Conservation (phyloP, 2,888 invertebrate species). For the Eristalinus sepulchralis region DNA sequence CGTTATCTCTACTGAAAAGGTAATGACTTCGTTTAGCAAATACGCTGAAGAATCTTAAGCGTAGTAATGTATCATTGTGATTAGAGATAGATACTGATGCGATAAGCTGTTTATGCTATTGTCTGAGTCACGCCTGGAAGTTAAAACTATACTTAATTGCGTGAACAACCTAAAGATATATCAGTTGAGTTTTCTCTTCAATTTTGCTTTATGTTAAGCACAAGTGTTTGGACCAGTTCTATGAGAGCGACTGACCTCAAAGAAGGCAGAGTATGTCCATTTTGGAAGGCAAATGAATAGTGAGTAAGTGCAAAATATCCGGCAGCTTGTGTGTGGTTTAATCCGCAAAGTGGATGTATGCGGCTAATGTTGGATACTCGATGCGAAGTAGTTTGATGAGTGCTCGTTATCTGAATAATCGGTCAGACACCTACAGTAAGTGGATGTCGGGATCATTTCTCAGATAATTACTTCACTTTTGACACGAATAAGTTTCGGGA, state of each 20-base stretch:
- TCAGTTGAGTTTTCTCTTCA: not conserved
- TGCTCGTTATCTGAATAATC: not conserved
- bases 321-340: not conserved
- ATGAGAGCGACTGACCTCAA: slow-evolving; percentile 11
- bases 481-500: not conserved
- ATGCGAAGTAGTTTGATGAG: not conserved
- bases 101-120: slow-evolving; percentile 37
- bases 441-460: not conserved
- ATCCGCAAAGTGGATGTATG: not conserved
- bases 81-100: slow-evolving; percentile 26
- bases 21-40: slow-evolving; percentile 2
- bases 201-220: not conserved
- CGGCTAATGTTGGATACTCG: not conserved
- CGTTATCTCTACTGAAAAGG: not conserved
- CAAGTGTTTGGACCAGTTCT: slow-evolving; percentile 13
- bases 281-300: not conserved
- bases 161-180: slow-evolving; percentile 30
- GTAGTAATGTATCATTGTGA: slow-evolving; percentile 13
- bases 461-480: not conserved
- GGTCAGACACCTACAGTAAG: not conserved
- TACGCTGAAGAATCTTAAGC: not conserved
- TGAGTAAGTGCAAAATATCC: slow-evolving; percentile 4
- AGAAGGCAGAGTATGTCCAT: not conserved
- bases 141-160: slow-evolving; percentile 23
- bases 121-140: slow-evolving; percentile 29